Base-by-base conservation (phyloP, 2,797 vertebrate species). In the Florisuga fusca region DNA sequence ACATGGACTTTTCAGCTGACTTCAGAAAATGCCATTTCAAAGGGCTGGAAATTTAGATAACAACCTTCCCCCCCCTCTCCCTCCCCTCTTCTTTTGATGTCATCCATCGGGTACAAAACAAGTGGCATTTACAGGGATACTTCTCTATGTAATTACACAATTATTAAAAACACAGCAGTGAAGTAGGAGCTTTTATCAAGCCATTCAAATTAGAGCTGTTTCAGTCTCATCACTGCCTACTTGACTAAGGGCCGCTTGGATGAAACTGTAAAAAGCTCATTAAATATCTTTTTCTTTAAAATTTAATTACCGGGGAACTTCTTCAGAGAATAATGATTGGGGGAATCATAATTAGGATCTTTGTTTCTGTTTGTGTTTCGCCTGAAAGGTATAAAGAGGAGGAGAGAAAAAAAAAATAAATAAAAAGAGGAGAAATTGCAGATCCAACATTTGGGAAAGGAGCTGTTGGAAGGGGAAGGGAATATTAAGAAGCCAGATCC, bases 291-390 rank as follows among this genome's bases (percentile, higher is more conserved):
- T 98, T 97, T 96, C 96, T 98, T 97, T 95, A 96, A 98, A 98
- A 98, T 98, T 97, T 98, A 98, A 98, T 98, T 98, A 98, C 97
- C 91, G 94, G 93, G 94, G 97, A 97, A 97, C 97, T 97, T 98
- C 97, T 97, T 96, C 85, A 90, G 97, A 97, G 97, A 97, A 97
- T 96, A 97, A 98, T 92, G 96, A 95, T 93, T 97, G 96, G 90
- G 97, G 96, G 38, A 95, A 95, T 97, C 76, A 94, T 97, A 97
- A 98, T 98, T 97, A 98, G 95, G 96, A 97, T 97, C 97, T 98
- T 98, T 97, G 97, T 97, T 97, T 90, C 96, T 97, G 97, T 97
- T 97, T 95, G 97, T 92, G 75, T 95, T 97, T 94, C 78, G 93
- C 86, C 96, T 96, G 97, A 96, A 97, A 98, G 97, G 97, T 97